Base-by-base conservation (phyloP, 1,140 invertebrate genomes). In the Drosophila malerkotliana region DNA sequence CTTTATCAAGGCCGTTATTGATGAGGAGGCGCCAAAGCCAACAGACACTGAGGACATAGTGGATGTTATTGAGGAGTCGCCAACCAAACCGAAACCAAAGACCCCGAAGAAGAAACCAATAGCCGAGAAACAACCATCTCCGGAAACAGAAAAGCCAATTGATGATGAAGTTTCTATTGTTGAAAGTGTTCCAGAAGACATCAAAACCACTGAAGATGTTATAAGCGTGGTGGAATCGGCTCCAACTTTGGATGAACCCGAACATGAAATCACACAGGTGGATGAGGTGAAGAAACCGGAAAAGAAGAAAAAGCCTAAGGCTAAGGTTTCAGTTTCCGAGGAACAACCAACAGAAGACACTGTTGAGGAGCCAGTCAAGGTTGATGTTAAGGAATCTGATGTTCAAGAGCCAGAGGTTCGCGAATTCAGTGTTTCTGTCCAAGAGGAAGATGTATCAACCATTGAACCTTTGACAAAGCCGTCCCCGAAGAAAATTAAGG, bases 301-400 rank as follows among this genome's bases (percentile, higher is more conserved):
- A 32, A 83, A 79, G 49, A 88, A 79, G 14, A 87, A 77, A 75
- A 92, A 85, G 71, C 91, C 81, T 53, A 83, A 52, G 80, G 91
- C 72, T 57, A 74, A 64, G 51, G 63, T 73, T 51, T 58, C 21
- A 8, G 28, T 90, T n/a, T 14, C 18, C 12, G 72, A 73, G 14
- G 73, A 76, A 3, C 32, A 66, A 28, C 73, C 73, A 9, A 5
- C 62, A 24, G 71, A 69, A 52, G 73, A 53, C 21, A 21, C 56
- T 7, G 10, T 9, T 1, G 57, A 73, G 10, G 14, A 71, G 45
- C 48, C 76, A 6, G 3, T n/a, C 34, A 10, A 12, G 34, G 10
- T 10, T 71, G 1, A 83, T 4, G 37, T 77, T 32, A 9, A n/a
- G 1, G 71, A 88, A 37, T 39, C 90, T 51, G 56, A 87, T 58